Evolutionary conservation across 2,113 vertebrate genomes (phyloP), one percentile per base, ranked within the genome.

Genomic region (Fulica atra): DNA sequence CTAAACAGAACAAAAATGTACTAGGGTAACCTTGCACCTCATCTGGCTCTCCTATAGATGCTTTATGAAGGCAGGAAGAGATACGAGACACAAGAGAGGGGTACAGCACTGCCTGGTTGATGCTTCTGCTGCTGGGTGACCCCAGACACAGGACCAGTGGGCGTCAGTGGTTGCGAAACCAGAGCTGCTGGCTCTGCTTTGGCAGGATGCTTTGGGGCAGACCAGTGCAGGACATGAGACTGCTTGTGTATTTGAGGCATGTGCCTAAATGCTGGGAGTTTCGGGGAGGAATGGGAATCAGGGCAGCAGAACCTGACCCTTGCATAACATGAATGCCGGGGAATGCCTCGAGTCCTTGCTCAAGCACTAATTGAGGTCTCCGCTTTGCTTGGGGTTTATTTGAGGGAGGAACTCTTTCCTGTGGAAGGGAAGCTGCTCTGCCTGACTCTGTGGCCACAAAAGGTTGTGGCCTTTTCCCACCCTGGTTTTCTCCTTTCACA

Each of bases 291-390:
- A 95, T 1, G 10, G 95, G 93, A 96, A 92, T 3, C 29, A 71
- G 91, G 95, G 94, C 81, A 81, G 96, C 91, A 95, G 91, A 96
- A 96, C 95, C 94, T 92, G 93, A 91, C 77, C 86, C 69, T 96
- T 97, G 95, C 96, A 79, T 93, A 95, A 97, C 69, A 46, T 0
- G 5, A 1, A 0, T 54, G 79, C 92, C 28, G 40, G 85, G 82
- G 94, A 96, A 96, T 93, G 91, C 91, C 94, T 93, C 2, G 0
- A 87, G 91, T 69, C 91, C 94, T 95, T 95, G 89, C 93, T 76
- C 57, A 85, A 87, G 91, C 77, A 25, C 24, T 97, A 96, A 96
- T 85, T 97, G 95, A 97, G 86, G 86, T 71, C 77, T 87, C 56
- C 0, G 0, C 77, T 93, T 56, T 38, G 72, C 60, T 42, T 12